Base-by-base conservation (phyloP, 2,113 vertebrate species). In the Ictalurus punctatus region DNA sequence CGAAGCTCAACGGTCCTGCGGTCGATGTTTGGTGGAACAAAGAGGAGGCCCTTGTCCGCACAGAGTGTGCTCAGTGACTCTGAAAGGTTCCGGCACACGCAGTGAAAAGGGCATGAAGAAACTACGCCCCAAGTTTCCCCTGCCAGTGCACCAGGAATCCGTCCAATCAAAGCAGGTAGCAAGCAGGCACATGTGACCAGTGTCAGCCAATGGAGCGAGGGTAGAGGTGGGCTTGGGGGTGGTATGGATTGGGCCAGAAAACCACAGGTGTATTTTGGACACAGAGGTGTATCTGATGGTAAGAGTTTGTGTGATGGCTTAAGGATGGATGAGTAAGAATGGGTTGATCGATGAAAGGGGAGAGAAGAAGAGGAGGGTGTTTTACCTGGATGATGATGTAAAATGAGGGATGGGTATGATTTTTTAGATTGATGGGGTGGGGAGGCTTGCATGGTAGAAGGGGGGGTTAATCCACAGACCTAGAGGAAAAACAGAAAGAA, bases 61-160 rank as follows among this genome's bases (percentile, higher is more conserved):
- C 97, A 98, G 23, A 98, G 97, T 0, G 97, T 98, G 94, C 97
- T 98, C 56, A 98, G 96, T 0, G 97, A 97, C 89, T 98, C 97
- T 0, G 97, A 98, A 61, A 98, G 96, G 93, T 98, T 98, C 88
- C 97, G 96, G 93, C 97, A 98, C 83, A 97, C 96, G 16, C 97
- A 98, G 94, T 97, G 97, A 90, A 97, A 96, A 6, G 97, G 97
- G 90, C 97, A 98, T 90, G 95, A 90, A 0, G 96, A 96, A 79
- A 96, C 96, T 85, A 95, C 91, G 6, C 96, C 96, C 96, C 96
- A 96, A 69, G 95, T 96, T 93, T 96, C 96, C 37, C 96, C 95
- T 0, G 96, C 96, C 44, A 84, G 17, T 0, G 86, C 90, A 30
- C 87, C 88, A 69, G 91, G 88, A 56, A 89, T 59, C 61, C 63